Base-by-base conservation (phyloP, 2,888 invertebrate genomes). In the Drosophila stalkeri region DNA sequence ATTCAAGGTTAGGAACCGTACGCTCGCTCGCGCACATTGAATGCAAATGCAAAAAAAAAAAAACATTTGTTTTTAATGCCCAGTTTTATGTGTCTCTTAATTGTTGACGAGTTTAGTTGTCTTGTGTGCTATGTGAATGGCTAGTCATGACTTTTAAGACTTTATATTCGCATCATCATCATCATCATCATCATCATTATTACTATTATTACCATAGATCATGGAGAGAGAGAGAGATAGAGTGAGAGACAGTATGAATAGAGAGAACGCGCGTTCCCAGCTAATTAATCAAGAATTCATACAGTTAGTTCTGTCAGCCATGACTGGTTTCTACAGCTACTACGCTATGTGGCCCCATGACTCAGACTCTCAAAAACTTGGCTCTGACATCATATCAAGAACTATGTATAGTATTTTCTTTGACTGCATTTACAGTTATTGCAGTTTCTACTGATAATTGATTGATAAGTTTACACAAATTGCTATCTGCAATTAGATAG, bases 261-360 rank as follows among this genome's bases (percentile, higher is more conserved):
- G 59, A 62, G 62, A 63, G 76, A 64, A 59, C 37, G 59, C 75
- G 37, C 61, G 70, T 79, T 84, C 84, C 81, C 86, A 88, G 76
- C 89, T 84, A 89, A 89, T 84, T 84, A 84, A 88, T 84, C 83
- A 88, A 78, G 67, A 62, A 62, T 39, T 66, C 55, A 62, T 46
- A 72, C 74, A 64, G 51, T 72, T 69, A 69, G 62, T 63, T 79
- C 60, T 75, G 69, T 79, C 68, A 76, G 46, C 63, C 67, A 66
- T 64, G 77, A 75, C 75, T 59, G 64, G 72, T 23, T 55, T 60
- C 12, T 52, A 51, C 52, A 66, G 56, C 55, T 64, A 73, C 31
- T 73, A 33, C 51, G 31, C 20, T 56, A 27, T 44, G 33, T 39
- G 33, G 23, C 39, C 37, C 23, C 33, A 62, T 77, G 76, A 77